Percentiles rank a stretch among this genome's conserved stretches.
Evolutionary conservation across 2,797 vertebrate species (phyloP).

Genomic region (Myotis pilosus): DNA sequence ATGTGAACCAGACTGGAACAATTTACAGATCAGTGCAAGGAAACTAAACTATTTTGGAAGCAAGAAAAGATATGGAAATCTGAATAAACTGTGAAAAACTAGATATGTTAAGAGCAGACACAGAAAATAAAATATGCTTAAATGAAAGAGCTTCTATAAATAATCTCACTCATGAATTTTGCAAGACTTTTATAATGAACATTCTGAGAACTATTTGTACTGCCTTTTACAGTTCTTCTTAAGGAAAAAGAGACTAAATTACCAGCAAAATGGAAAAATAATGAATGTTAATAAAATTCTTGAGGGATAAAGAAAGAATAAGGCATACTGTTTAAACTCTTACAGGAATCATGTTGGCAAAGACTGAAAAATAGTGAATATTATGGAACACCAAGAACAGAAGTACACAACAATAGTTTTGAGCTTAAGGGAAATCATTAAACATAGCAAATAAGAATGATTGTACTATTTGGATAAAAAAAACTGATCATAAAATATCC

Average conservation of each 20-base stretch:
- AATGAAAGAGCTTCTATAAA: not conserved
- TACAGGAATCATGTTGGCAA: not conserved
- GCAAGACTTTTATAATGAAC: not conserved
- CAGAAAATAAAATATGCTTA: not conserved
- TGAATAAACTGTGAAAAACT: not conserved
- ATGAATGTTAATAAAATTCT: not conserved
- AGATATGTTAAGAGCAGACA: not conserved
- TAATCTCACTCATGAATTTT: not conserved
- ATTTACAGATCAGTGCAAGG: not conserved
- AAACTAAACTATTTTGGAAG: not conserved
- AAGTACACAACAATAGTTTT: not conserved
- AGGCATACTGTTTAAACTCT: not conserved
- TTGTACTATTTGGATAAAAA: not conserved
- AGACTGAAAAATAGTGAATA: not conserved
- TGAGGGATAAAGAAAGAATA: not conserved
- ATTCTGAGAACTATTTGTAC: not conserved
- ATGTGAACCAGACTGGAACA: not conserved
- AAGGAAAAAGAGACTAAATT: not conserved
- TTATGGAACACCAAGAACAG: not conserved
- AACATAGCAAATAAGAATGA: not conserved
- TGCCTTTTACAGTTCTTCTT: not conserved
- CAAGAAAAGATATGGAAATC: not conserved
- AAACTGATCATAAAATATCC: not conserved
- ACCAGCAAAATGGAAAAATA: not conserved
- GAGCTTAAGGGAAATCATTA: not conserved